phyloP scores from a whole-genome alignment of 2,888 invertebrate species.

The Trissoscelio sp. region DNA sequence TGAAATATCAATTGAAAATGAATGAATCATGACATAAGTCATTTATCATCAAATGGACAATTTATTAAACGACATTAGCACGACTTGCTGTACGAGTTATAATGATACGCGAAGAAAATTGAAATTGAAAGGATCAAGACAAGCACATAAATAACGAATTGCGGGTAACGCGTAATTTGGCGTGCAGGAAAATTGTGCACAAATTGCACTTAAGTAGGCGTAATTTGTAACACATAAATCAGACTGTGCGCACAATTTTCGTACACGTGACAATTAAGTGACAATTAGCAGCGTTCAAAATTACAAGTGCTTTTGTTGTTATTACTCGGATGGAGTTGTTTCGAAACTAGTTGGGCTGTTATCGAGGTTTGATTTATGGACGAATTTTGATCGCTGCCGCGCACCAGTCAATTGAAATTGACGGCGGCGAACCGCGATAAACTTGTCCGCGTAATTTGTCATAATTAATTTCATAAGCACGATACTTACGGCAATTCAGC shows the following conservation, averaged over 20 bases:
- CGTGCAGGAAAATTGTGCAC: conserved; percentile 15
- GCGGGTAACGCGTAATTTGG: conserved; percentile 41
- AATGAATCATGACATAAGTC: conserved; percentile 1
- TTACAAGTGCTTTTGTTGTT: neutral
- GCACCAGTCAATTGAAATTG: conserved; percentile 30
- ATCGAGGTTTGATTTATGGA: conserved; percentile 7
- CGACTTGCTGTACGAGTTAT: conserved; percentile 3
- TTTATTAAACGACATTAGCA: neutral
- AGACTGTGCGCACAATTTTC: neutral
- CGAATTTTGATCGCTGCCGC: neutral
- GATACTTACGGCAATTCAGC: conserved; percentile 85
- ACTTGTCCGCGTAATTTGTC: conserved; percentile 30
- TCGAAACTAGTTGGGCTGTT: neutral
- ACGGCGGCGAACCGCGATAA: conserved; percentile 1
- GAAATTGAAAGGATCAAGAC: conserved; percentile 44
- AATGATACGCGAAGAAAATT: conserved; percentile 29
- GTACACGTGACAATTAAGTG: too few species aligned
- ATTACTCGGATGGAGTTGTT: conserved; percentile 1
- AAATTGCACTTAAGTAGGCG: conserved; percentile 26
- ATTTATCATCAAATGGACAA: conserved; percentile 22
- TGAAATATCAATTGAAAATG: neutral
- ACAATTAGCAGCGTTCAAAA: conserved; percentile 10
- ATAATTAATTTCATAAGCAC: conserved; percentile 38
- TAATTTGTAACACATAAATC: conserved; percentile 37
- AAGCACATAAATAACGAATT: conserved; percentile 48